Conservation (phyloP, 1,140 invertebrate species). For the Meloidogyne hapla region DNA sequence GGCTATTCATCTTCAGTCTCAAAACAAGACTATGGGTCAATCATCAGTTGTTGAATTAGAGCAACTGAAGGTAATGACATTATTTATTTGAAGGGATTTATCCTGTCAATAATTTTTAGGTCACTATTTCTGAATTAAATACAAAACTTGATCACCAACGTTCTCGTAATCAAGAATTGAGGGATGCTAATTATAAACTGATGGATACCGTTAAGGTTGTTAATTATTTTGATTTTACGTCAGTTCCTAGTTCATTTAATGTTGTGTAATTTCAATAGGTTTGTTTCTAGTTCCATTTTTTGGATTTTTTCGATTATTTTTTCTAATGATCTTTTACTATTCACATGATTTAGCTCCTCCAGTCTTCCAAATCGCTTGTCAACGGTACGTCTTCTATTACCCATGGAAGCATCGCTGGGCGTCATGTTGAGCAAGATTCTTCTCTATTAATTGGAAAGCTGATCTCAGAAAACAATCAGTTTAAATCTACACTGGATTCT, state of each 20-base stretch:
- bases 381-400: not conserved
- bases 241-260: no score
- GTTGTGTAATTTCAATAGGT: no score
- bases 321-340: no score
- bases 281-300: no score
- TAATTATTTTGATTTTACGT: not conserved
- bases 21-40: not conserved
- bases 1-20: not conserved
- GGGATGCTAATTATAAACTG: constrained; percentile 28
- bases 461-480: constrained; percentile 1
- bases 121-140: constrained; percentile 12
- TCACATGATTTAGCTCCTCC: not conserved
- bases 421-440: not conserved
- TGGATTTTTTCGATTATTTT: no score
- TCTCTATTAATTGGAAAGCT: constrained; percentile 1
- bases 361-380: not conserved
- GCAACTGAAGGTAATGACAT: not conserved
- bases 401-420: not conserved
- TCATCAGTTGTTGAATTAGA: not conserved
- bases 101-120: not conserved
- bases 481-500: not conserved
- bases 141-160: constrained; percentile 11
- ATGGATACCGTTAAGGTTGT: constrained; percentile 23
- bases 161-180: constrained; percentile 18
- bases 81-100: not conserved